Evolutionary conservation across 2,797 vertebrate species (phyloP), one percentile per base, ranked within the genome.

Genomic region (Pangasius sanitwongsei): DNA sequence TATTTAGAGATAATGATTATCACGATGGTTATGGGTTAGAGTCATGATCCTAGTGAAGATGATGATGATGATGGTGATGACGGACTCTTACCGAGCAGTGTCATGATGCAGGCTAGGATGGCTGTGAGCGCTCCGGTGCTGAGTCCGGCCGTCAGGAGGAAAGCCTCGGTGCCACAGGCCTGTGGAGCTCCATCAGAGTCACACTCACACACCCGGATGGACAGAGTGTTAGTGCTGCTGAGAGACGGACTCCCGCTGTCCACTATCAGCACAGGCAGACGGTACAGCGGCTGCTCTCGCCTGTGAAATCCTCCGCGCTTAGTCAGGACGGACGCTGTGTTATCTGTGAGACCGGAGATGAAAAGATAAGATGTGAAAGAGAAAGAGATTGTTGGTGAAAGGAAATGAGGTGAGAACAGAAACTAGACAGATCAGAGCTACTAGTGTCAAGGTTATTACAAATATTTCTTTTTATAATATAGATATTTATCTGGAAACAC

Each of bases 211-310:
- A 98, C 97, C 6, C 97, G 95, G 90, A 98, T 97, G 86, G 97
- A 97, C 61, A 97, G 96, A 0, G 97, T 97, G 81, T 97, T 97
- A 89, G 97, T 98, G 93, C 97, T 98, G 91, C 97, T 97, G 13
- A 97, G 95, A 0, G 97, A 96, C 20, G 97, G 97, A 2, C 95
- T 96, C 15, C 97, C 97, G 1, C 96, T 97, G 95, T 98, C 97
- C 92, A 97, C 95, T 41, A 98, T 97, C 93, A 97, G 96, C 92
- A 97, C 94, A 0, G 97, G 97, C 91, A 98, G 94, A 65, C 96
- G 97, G 93, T 97, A 97, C 85, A 97, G 94, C 0, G 97, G 94
- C 23, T 97, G 97, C 1, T 97, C 97, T 78, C 97, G 96, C 90
- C 97, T 96, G 86, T 96, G 95, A 92, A 97, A 98, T 6, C 96